phyloP scores from a whole-genome alignment of 1,140 invertebrate species.

The Cotesia typhae region DNA sequence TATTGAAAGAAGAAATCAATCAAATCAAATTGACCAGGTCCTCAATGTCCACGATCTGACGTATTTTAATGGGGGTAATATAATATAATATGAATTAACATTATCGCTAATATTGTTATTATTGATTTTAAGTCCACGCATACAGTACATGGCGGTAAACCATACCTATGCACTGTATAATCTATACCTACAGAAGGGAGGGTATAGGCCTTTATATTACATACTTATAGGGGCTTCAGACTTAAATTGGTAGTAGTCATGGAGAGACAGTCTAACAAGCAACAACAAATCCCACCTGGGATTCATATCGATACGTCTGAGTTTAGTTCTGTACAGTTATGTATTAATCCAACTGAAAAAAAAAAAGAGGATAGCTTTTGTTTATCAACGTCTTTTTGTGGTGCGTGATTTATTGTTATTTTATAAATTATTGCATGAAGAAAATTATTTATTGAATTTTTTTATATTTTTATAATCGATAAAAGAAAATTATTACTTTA shows the following conservation, averaged over 20 bases:
- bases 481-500: too few relatives aligned
- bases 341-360: constrained; percentile 16
- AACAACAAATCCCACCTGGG: constrained; percentile 34
- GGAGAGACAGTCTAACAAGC: constrained; percentile 29
- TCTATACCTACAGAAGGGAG: constrained; percentile 15
- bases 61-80: constrained; percentile 28
- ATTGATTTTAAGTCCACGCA: constrained; percentile 47
- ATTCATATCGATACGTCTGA: constrained; percentile 26
- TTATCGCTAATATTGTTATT: constrained; percentile 43
- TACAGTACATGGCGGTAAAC: too few relatives aligned
- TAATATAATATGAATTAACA: constrained; percentile 26
- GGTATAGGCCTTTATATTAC: too few relatives aligned
- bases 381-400: constrained; percentile 23
- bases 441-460: too few relatives aligned
- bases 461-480: too few relatives aligned
- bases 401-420: constrained; percentile 30
- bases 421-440: too few relatives aligned
- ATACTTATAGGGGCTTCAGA: constrained; percentile 1
- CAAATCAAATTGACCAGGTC: background rate
- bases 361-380: constrained; percentile 24
- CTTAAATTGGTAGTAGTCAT: constrained; percentile 35
- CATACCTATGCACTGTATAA: constrained; percentile 19
- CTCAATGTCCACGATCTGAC: too few relatives aligned
- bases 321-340: constrained; percentile 31
- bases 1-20: background rate